Percentiles rank a stretch among this genome's conserved stretches.
These are phyloP conservation scores for Chironomus tepperi DNA, from an alignment of 1,140 invertebrate genomes.

Conservation along the genomic window DNA sequence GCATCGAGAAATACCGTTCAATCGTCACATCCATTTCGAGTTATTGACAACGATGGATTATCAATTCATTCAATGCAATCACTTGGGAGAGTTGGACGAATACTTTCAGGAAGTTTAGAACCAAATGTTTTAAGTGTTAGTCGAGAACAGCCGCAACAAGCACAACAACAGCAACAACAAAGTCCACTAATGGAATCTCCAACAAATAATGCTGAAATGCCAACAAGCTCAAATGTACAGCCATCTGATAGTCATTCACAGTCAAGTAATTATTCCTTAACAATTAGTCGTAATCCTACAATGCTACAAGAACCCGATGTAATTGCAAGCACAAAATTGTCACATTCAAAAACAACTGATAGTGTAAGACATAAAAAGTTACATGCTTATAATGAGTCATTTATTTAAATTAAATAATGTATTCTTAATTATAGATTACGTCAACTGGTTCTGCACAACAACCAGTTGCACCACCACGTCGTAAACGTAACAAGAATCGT, in stretches of 20 bases:
- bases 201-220: neutral
- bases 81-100: slow-evolving; percentile 65
- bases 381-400: neutral
- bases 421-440: slow-evolving; percentile 29
- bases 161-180: slow-evolving; percentile 3
- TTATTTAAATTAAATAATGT: neutral
- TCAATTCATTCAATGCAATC: slow-evolving; percentile 81
- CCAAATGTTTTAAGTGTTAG: slow-evolving; percentile 39
- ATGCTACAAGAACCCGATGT: slow-evolving; percentile 80
- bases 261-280: neutral
- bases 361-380: slow-evolving; percentile 27
- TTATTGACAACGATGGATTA: slow-evolving; percentile 77
- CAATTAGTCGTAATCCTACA: slow-evolving; percentile 27
- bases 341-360: slow-evolving; percentile 42
- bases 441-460: slow-evolving; percentile 35
- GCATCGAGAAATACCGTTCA: slow-evolving; percentile 41
- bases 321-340: slow-evolving; percentile 81
- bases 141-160: neutral
- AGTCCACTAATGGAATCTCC: slow-evolving; percentile 29
- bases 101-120: slow-evolving; percentile 56
- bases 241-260: neutral
- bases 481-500: slow-evolving; percentile 62
- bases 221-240: neutral
- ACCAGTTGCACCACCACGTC: slow-evolving; percentile 73
- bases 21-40: slow-evolving; percentile 62